Evolutionary conservation across 2,888 invertebrate species (phyloP).

Genomic region (Trypoxylon attenuatum): DNA sequence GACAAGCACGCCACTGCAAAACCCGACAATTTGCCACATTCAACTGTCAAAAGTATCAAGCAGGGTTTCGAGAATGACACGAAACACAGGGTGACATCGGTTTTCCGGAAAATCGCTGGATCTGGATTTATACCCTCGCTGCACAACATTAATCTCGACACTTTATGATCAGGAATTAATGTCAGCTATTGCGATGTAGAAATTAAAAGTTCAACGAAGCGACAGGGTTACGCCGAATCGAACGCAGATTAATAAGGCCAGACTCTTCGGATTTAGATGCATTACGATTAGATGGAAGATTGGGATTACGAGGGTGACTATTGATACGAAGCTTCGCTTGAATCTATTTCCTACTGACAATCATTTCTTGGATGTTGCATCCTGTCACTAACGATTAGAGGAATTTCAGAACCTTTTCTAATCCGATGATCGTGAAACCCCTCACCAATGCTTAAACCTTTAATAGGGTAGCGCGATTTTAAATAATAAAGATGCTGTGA

Average conservation of each 20-base stretch:
- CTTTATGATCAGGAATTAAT: slow-evolving; percentile 15
- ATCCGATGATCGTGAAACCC: no score
- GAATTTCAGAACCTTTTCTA: no score
- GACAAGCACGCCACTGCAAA: neutral
- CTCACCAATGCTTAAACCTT: no score
- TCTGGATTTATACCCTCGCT: slow-evolving; percentile 10
- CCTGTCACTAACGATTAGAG: no score
- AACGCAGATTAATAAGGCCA: slow-evolving; percentile 3
- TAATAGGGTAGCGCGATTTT: no score
- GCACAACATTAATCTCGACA: slow-evolving; percentile 6
- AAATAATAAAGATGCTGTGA: no score
- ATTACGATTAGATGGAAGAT: neutral
- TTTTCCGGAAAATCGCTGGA: slow-evolving; percentile 9
- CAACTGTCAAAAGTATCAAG: slow-evolving; percentile 2
- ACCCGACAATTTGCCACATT: neutral
- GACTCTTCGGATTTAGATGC: neutral
- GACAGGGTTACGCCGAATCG: neutral
- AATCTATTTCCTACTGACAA: neutral
- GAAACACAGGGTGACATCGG: slow-evolving; percentile 15
- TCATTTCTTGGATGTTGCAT: neutral
- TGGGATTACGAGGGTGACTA: no score
- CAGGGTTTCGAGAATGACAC: neutral
- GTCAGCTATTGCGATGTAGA: slow-evolving; percentile 7
- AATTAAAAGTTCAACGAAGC: slow-evolving; percentile 3
- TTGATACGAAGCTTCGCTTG: neutral